Evolutionary conservation across 2,888 invertebrate genomes (phyloP), one percentile per base, ranked within the genome.

Genomic region (Bugulina stolonifera): DNA sequence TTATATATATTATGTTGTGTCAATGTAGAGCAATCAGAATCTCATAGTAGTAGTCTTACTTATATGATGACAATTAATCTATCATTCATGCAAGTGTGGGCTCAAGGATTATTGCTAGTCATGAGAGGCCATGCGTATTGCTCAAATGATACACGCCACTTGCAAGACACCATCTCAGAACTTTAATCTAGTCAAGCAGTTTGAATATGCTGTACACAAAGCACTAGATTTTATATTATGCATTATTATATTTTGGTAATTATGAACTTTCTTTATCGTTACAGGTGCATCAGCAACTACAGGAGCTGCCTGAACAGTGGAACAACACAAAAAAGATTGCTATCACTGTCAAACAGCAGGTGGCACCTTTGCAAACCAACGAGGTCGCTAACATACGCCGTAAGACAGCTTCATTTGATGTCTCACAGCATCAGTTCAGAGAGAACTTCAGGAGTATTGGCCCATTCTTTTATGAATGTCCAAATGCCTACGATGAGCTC

Each of bases 231-330:
- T 10, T 52, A 14, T 22, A 52, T 52, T 52, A 14, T 52, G 52
- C 10, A 52, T 52, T 52, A 52, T 52, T 52, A 22, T 52, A 22
- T 52, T 52, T 52, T 52, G 10, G 52, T 14, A 52, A 52, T 14
- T 57, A 57, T 5, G 5, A 57, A 57, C 5, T 57, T n/a, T 57
- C 5, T 14, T 57, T 5, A 18, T n/a, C n/a, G 5, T 32, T 29
- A 34, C 27, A 64, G 64, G 64, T 64, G 29, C 64, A 64, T 34
- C 64, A 64, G 32, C 64, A 64, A 34, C 64, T 81, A 29, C 87
- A 93, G 89, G 95, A 96, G 85, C 85, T 97, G 72, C 97, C 97
- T 18, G 95, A 95, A 81, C 93, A 94, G 84, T 97, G 97, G 97
- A 91, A 90, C 78, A 91, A 93, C 77, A 94, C 94, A 0, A 96